Evolutionary conservation across 2,797 vertebrate genomes (phyloP), one percentile per base, ranked within the genome.

Genomic region (Lacerta viridis): DNA sequence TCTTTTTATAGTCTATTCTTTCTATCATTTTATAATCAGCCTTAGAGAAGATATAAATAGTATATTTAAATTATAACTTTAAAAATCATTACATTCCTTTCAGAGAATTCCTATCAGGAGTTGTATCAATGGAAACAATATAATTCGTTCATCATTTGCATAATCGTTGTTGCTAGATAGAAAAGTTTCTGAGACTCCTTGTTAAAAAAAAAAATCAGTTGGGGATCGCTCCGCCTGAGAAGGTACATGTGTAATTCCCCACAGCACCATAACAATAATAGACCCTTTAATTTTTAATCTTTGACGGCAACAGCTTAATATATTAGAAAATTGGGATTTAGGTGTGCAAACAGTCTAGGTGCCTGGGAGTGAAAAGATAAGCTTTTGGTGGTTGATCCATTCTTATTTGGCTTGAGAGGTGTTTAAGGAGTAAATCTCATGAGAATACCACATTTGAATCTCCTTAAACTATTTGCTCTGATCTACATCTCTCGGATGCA

Each of bases 271-370:
- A 91, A 84, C 84, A 91, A 89, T 80, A 84, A 92, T 74, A 83
- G 89, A 90, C 87, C 46, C 81, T 96, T 95, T 94, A 93, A 95
- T 96, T 94, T 92, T 2, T 92, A 91, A 94, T 94, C 79, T 85
- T 92, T 93, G 91, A 76, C 84, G 81, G 91, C 61, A 80, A 79
- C 74, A 93, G 87, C 85, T 92, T 94, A 93, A 94, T 95, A 89
- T 91, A 39, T 93, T 86, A 84, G 89, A 72, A 85, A 3, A 55
- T 87, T 79, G 39, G 87, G 94, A 93, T 89, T 95, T 91, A 83
- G 71, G 43, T 71, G 88, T 91, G 85, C 80, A 84, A 27, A 93
- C 85, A 89, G 88, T 84, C 87, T 90, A 64, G 76, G 68, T 87
- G 86, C 50, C 41, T 27, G 59, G 0, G 4, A 90, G 91, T 78